phyloP scores from a whole-genome alignment of 2,888 invertebrate genomes.

The Eurytoma adleriae region DNA sequence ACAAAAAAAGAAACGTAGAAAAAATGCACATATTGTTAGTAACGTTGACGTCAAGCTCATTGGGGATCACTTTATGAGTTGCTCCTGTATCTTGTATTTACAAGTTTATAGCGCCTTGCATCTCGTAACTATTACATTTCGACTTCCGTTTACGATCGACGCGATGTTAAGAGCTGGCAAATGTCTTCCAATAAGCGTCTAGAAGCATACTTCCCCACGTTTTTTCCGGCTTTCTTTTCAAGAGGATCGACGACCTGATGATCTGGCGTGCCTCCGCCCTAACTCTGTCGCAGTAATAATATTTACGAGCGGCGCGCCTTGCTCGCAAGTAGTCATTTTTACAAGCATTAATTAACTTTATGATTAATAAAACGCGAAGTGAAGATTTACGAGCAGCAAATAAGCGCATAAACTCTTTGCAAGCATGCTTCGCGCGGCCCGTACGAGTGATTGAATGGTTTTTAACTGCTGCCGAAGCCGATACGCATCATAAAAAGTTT shows the following conservation, averaged over 20 bases:
- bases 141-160: slow-evolving; percentile 69
- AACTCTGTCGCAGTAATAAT: not conserved
- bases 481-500: slow-evolving; percentile 34
- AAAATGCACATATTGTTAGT: too few species aligned
- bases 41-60: too few species aligned
- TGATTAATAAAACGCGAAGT: slow-evolving; percentile 50
- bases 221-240: not conserved
- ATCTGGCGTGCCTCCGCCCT: slow-evolving; percentile 1
- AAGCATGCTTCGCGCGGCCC: slow-evolving; percentile 3
- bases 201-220: not conserved
- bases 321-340: slow-evolving; percentile 41
- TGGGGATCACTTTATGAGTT: slow-evolving; percentile 66
- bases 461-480: slow-evolving; percentile 35
- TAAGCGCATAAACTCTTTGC: slow-evolving; percentile 16
- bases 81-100: too few species aligned
- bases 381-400: slow-evolving; percentile 52
- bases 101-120: slow-evolving; percentile 70
- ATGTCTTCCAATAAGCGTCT: slow-evolving; percentile 1
- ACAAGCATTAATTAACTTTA: slow-evolving; percentile 55
- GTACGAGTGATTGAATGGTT: slow-evolving; percentile 34
- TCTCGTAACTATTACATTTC: slow-evolving; percentile 73
- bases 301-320: slow-evolving; percentile 52
- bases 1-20: not conserved
- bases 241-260: not conserved
- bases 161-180: not conserved